Percentiles rank a stretch among this genome's conserved stretches.
Evolutionary conservation across 1,140 invertebrate species (phyloP).

Genomic region (Anastrepha obliqua): DNA sequence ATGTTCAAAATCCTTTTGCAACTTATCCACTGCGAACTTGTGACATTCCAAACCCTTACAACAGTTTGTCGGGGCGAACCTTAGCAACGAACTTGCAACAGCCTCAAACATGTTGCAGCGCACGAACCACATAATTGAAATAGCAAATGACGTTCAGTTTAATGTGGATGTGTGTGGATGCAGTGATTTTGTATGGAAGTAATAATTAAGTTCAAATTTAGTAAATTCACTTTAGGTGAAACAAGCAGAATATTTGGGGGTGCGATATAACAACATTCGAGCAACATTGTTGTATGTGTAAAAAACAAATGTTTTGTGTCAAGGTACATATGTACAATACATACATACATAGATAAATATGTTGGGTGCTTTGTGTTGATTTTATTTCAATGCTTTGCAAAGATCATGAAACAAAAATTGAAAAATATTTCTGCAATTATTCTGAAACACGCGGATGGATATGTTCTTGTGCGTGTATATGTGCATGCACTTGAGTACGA

Average conservation of each 20-base stretch:
- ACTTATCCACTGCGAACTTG: neutral
- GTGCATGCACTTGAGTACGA: too few relatives aligned
- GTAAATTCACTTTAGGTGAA: too few relatives aligned
- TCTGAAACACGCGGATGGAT: too few relatives aligned
- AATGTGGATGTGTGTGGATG: too few relatives aligned
- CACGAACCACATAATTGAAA: neutral
- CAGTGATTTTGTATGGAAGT: too few relatives aligned
- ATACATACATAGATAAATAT: neutral
- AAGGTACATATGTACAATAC: slow-evolving; percentile 1
- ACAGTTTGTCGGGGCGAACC: neutral
- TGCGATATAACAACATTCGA: neutral
- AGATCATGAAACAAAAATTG: too few relatives aligned
- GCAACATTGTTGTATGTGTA: neutral
- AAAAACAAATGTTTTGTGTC: neutral
- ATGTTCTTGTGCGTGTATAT: too few relatives aligned
- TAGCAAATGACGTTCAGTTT: too few relatives aligned
- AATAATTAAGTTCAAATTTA: too few relatives aligned
- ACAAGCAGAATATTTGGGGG: neutral
- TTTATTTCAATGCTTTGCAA: too few relatives aligned
- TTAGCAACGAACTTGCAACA: neutral
- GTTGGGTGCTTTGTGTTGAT: too few relatives aligned
- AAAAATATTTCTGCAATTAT: too few relatives aligned
- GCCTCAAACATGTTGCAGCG: neutral
- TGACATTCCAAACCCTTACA: neutral
- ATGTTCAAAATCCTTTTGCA: neutral